These are phyloP conservation scores for Eulemur albifrons DNA, from an alignment of 2,797 vertebrate species.

Conservation along the genomic window DNA sequence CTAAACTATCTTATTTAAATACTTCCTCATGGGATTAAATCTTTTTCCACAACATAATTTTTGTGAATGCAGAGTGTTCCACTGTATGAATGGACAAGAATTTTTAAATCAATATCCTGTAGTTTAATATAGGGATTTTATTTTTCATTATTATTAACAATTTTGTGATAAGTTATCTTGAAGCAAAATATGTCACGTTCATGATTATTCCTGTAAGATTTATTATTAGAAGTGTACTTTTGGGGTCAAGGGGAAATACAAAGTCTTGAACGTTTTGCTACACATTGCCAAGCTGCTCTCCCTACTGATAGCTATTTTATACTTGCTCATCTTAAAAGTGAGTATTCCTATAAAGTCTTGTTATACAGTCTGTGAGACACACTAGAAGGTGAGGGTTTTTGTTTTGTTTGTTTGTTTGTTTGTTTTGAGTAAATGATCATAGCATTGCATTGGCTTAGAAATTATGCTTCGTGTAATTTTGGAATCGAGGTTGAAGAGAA, in stretches of 20 bases:
- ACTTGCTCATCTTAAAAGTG: background rate
- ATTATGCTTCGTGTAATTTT: background rate
- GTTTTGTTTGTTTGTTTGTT: background rate
- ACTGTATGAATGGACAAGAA: background rate
- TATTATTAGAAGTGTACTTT: background rate
- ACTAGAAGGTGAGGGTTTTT: background rate
- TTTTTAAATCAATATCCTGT: background rate
- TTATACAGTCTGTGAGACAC: background rate
- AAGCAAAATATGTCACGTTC: slow-evolving; percentile 3
- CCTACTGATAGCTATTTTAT: background rate
- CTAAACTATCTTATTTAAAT: background rate
- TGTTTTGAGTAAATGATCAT: background rate
- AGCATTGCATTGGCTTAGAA: background rate
- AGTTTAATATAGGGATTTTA: background rate
- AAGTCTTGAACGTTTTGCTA: background rate
- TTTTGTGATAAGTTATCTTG: background rate
- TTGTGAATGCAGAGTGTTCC: background rate
- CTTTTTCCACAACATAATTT: background rate
- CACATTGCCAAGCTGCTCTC: background rate
- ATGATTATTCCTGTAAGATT: background rate
- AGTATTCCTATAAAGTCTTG: background rate
- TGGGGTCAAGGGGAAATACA: background rate
- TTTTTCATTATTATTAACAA: background rate
- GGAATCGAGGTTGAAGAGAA: background rate
- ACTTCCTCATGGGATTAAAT: background rate